Conservation (phyloP, 2,113 vertebrate species). For the Zootoca vivipara region DNA sequence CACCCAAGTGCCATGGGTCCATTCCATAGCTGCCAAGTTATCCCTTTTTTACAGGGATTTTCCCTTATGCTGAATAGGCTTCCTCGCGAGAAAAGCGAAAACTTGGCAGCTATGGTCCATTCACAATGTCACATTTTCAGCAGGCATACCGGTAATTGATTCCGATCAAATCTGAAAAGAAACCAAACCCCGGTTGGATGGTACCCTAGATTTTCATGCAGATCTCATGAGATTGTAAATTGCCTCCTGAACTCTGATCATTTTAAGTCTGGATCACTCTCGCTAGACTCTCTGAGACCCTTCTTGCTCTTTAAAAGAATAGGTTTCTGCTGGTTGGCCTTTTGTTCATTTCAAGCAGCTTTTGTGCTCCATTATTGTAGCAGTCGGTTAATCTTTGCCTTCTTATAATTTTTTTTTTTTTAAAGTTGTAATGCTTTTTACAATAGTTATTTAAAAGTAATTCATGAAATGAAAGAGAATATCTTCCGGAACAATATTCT, state of each 20-base stretch:
- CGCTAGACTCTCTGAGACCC: neutral
- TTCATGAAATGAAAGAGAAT: conserved; percentile 27
- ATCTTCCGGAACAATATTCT: conserved; percentile 11
- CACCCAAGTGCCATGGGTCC: too few relatives aligned
- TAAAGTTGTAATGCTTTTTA: neutral
- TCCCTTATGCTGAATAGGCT: too few relatives aligned
- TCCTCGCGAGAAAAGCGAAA: too few relatives aligned
- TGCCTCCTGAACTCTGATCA: neutral
- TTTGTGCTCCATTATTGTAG: neutral
- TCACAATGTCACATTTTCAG: too few relatives aligned
- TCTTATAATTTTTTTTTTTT: neutral
- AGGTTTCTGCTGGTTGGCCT: neutral
- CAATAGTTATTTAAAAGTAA: conserved; percentile 4
- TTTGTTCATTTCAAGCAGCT: neutral
- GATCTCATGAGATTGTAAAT: neutral
- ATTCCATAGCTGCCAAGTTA: too few relatives aligned
- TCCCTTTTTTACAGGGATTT: too few relatives aligned
- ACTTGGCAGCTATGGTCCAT: too few relatives aligned
- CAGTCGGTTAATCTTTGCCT: neutral
- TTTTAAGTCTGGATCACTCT: neutral
- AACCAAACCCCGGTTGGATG: neutral
- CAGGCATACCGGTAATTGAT: neutral
- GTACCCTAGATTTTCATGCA: neutral
- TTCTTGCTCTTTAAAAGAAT: neutral
- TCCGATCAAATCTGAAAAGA: neutral